Base-by-base conservation (phyloP, 2,113 vertebrate species). In the Corythoichthys intestinalis region DNA sequence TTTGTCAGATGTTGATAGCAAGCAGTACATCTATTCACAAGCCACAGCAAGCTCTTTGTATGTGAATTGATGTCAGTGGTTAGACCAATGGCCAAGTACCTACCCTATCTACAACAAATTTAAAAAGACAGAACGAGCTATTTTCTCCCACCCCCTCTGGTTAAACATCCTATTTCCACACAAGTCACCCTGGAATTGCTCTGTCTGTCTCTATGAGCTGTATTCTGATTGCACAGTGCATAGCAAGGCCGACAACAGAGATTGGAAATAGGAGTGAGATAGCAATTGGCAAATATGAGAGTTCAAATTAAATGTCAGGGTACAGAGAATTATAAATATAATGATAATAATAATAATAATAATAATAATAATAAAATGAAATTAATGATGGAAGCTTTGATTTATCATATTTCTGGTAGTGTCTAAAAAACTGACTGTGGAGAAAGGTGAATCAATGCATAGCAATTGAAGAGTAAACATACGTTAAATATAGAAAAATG, bases 101-200 rank as follows among this genome's bases (percentile, higher is more conserved):
- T 39, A 56, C 69, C 65, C 78, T 60, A 66, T 73, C 73, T 57
- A 9, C 59, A 74, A 64, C 79, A 84, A 83, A 85, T 28, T 39
- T 80, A 84, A 84, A 79, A 78, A 67, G 78, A 86, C 72, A 81
- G 73, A 85, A 80, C 52, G 67, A 77, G 72, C 71, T 77, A 83
- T 82, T 85, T 87, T 85, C 86, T 79, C 73, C 62, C 71, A 63
- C 63, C 76, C 77, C 77, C 75, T 76, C 75, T 74, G 74, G 84
- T 84, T 85, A 83, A 83, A 86, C 64, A 83, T 77, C 73, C 69
- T 52, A 79, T 83, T 87, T 88, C 82, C 82, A 73, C 83, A 83
- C 69, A 69, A 64, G 69, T 52, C 39, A 28, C 58, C 72, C 34
- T 75, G 65, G 77, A 85, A 87, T 90, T 85, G 77, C 66, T 78